Evolutionary conservation across 1,140 invertebrate genomes (phyloP).

Genomic region (Meloidogyne hapla): DNA sequence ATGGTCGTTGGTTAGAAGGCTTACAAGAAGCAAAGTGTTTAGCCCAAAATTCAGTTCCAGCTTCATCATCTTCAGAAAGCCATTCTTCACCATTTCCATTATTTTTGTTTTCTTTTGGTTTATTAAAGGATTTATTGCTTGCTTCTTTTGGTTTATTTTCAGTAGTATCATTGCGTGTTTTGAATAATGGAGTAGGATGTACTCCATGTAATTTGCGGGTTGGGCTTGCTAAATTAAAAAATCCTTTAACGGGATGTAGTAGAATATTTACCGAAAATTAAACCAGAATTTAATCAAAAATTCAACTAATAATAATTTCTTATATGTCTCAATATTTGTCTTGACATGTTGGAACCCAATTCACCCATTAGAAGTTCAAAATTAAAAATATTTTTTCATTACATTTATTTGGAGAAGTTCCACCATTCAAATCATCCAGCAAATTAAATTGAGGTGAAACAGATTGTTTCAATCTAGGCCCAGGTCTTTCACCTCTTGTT

Average conservation of each 20-base stretch:
- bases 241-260: not conserved
- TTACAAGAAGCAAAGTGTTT: conserved; percentile 13
- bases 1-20: not conserved
- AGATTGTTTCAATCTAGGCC: not conserved
- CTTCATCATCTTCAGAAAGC: conserved; percentile 21
- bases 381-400: not conserved
- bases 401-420: not conserved
- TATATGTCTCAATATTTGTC: no score
- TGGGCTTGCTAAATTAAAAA: not conserved
- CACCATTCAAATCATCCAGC: not conserved
- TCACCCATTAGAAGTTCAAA: no score
- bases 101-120: not conserved
- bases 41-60: conserved; percentile 12
- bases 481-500: conserved; percentile 9
- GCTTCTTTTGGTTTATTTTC: not conserved
- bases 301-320: no score
- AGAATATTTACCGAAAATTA: not conserved
- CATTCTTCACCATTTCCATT: not conserved
- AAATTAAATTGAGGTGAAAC: not conserved
- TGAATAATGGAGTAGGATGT: not conserved
- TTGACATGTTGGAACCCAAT: no score
- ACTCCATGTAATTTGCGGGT: not conserved
- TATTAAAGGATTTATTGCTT: not conserved
- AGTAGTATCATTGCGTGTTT: not conserved
- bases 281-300: not conserved